Evolutionary conservation across 64 coral and sea anemone genomes (phyloP), one percentile per base, ranked within the genome.

Genomic region (Orbicella faveolata): DNA sequence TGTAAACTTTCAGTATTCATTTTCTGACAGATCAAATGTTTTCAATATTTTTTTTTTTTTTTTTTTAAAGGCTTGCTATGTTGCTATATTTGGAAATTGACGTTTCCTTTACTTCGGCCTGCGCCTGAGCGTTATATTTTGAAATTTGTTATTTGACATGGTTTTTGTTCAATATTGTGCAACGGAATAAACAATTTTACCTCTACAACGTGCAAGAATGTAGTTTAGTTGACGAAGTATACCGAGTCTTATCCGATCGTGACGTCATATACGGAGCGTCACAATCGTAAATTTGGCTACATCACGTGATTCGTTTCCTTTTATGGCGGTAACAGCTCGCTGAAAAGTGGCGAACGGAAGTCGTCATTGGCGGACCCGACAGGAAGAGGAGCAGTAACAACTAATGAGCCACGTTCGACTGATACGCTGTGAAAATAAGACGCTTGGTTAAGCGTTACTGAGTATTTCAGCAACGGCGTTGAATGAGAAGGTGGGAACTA

Each of bases 181-280:
- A 39, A 76, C 2, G 74, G 14, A 14, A 34, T 17, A 76, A 76
- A 74, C 25, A 15, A 74, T 15, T 8, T 35, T 36, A 59, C 15
- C n/a, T 70, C 1, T 1, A 67, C 64, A 21, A 44, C 82, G 82
- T 85, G 82, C 63, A 85, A 85, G 82, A 85, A 85, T 85, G 63
- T 20, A 1, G 23, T 1, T 10, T 82, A 9, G 18, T 51, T 70
- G 7, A 85, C 36, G 39, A 73, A 65, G 21, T 4, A 17, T 48
- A 37, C 63, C 64, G 82, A 85, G 25, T 52, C 41, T 53, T 1
- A 53, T 39, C 17, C 65, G 82, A 70, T 44, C n/a, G 34, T 70
- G 82, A 85, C 82, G 82, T 85, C 65, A 53, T 73, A 11, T 25
- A 26, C 16, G 36, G 8, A 25, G 1, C 0, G 23, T 70, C 15